A percentile compares a stretch with the other conserved stretches of the same genome.
Evolutionary conservation across 2,888 invertebrate genomes (phyloP).

Genomic region (Dione vanillae): DNA sequence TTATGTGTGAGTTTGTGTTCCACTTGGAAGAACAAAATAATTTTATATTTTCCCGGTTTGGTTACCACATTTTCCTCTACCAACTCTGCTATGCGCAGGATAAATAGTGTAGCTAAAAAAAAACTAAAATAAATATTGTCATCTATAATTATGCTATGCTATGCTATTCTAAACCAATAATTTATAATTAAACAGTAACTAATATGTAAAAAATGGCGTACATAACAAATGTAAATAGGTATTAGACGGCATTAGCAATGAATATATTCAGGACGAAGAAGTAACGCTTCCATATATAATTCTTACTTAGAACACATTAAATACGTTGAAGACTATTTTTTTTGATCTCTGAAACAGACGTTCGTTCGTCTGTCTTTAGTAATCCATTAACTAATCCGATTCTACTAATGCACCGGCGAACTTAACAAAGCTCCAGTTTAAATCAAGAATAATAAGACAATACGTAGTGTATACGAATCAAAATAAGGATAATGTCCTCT

Average conservation of each 20-base stretch:
- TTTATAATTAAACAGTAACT: not conserved
- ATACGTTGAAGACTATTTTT: constrained; percentile 7
- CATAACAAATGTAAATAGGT: not conserved
- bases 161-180: not conserved
- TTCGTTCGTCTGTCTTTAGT: constrained; percentile 27
- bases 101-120: too few species aligned
- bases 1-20: too few species aligned
- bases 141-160: too few species aligned
- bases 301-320: constrained; percentile 1
- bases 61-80: too few species aligned
- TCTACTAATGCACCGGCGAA: constrained; percentile 37
- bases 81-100: too few species aligned
- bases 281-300: not conserved
- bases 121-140: too few species aligned
- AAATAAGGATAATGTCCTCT: constrained; percentile 20
- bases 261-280: not conserved
- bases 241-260: constrained; percentile 2
- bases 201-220: not conserved
- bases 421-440: constrained; percentile 37
- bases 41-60: too few species aligned
- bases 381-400: constrained; percentile 54
- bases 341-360: constrained; percentile 26
- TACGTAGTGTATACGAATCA: constrained; percentile 12
- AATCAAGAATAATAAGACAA: constrained; percentile 25
- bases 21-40: too few species aligned